phyloP scores from a whole-genome alignment of 2,113 vertebrate genomes.

The Macrotus californicus region DNA sequence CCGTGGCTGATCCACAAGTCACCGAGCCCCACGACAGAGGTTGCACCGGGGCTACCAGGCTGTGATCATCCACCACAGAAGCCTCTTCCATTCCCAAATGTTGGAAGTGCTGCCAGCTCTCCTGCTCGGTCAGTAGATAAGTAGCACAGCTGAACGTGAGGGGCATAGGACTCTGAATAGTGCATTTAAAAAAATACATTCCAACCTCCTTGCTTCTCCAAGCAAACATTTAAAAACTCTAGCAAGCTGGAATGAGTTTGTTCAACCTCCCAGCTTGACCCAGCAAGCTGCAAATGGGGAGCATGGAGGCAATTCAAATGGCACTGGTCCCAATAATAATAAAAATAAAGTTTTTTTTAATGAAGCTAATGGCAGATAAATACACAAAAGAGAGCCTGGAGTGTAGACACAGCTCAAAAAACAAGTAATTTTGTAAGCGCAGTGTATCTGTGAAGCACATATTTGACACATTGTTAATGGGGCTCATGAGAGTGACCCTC shows the following conservation, averaged over 20 bases:
- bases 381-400: neutral
- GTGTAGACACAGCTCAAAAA: neutral
- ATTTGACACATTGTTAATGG: neutral
- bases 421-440: accelerated
- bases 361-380: neutral
- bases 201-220: conserved; percentile 47
- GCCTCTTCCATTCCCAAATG: neutral
- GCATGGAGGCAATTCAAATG: conserved; percentile 56
- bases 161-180: conserved; percentile 56
- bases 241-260: conserved; percentile 58
- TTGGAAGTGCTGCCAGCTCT: neutral
- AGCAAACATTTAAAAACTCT: conserved; percentile 42
- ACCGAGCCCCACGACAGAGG: neutral
- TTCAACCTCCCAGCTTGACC: conserved; percentile 51
- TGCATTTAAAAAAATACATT: conserved; percentile 40
- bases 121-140: conserved; percentile 19
- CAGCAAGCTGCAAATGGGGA: conserved; percentile 61
- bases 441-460: neutral
- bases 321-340: conserved; percentile 41
- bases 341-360: conserved; percentile 1
- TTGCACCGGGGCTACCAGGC: neutral
- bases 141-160: neutral
- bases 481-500: neutral
- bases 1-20: neutral
- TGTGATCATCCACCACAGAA: neutral